These are phyloP conservation scores for Enteromius radiatus DNA, from an alignment of 2,797 vertebrate species.

Conservation along the genomic window DNA sequence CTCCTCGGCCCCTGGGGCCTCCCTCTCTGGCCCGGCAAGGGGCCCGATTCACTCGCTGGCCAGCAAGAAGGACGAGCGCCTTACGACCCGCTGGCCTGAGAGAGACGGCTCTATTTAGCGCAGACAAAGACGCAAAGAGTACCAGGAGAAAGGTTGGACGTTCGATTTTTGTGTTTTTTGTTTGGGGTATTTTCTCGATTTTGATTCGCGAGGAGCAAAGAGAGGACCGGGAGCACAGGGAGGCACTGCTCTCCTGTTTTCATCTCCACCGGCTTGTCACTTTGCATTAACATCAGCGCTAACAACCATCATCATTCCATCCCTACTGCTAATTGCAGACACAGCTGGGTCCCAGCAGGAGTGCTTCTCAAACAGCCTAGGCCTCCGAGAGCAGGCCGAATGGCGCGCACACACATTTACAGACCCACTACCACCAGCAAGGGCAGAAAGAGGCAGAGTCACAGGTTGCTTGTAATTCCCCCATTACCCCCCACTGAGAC, in stretches of 20 bases:
- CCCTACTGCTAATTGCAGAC: constrained; percentile 99
- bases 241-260: constrained; percentile 61
- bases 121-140: constrained; percentile 59
- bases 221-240: background rate
- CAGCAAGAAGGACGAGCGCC: constrained; percentile 78
- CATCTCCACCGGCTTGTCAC: constrained; percentile 94
- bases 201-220: background rate
- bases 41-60: constrained; percentile 85
- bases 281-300: constrained; percentile 95
- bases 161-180: constrained; percentile 46
- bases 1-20: constrained; percentile 87
- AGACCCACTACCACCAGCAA: constrained; percentile 81
- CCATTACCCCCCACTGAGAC: constrained; percentile 86
- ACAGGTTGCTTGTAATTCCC: constrained; percentile 98
- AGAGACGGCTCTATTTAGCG: constrained; percentile 58
- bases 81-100: constrained; percentile 43
- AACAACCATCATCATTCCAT: constrained; percentile 98
- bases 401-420: constrained; percentile 69
- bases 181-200: constrained; percentile 39
- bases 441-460: constrained; percentile 99
- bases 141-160: constrained; percentile 66
- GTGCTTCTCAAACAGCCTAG: constrained; percentile 85
- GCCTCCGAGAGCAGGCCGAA: constrained; percentile 84
- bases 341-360: constrained; percentile 99
- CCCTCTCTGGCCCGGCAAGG: constrained; percentile 82